Evolutionary conservation across 2,797 vertebrate species (phyloP).

Genomic region (Eremophila alpestris): DNA sequence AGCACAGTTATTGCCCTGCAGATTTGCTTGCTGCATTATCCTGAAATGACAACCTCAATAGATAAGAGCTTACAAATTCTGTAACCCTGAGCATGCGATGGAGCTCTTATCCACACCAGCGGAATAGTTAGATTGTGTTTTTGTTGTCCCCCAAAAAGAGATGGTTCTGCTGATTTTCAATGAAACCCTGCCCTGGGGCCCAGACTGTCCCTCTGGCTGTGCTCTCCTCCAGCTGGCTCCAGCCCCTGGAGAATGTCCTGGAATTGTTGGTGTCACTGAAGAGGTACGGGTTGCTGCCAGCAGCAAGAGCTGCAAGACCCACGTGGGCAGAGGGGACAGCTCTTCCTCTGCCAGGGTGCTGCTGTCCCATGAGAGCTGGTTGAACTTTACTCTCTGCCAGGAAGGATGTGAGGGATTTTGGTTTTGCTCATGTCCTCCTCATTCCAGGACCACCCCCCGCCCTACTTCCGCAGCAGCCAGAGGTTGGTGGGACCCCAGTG

Average conservation of each 20-base stretch:
- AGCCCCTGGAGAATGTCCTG: background rate
- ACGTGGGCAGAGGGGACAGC: background rate
- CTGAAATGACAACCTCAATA: background rate
- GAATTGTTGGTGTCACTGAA: background rate
- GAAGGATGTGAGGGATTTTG: background rate
- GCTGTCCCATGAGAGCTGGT: fast-evolving
- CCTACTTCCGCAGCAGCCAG: conserved; percentile 86
- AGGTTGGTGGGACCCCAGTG: conserved; percentile 75
- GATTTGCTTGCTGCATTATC: background rate
- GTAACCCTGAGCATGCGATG: background rate
- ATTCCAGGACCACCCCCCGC: conserved; percentile 74
- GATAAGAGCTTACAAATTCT: background rate
- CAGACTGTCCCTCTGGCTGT: background rate
- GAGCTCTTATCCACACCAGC: background rate
- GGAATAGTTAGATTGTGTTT: background rate
- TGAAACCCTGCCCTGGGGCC: background rate
- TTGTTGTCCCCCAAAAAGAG: background rate
- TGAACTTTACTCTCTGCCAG: fast-evolving
- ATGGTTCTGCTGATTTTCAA: background rate
- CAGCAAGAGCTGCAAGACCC: fast-evolving
- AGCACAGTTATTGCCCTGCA: background rate
- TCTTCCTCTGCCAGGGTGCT: background rate
- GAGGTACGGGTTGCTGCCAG: background rate
- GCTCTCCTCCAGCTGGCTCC: background rate
- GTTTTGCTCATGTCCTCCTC: background rate